Evolutionary conservation across 1,140 invertebrate genomes (phyloP).

Genomic region (Lepeophtheirus salmonis): DNA sequence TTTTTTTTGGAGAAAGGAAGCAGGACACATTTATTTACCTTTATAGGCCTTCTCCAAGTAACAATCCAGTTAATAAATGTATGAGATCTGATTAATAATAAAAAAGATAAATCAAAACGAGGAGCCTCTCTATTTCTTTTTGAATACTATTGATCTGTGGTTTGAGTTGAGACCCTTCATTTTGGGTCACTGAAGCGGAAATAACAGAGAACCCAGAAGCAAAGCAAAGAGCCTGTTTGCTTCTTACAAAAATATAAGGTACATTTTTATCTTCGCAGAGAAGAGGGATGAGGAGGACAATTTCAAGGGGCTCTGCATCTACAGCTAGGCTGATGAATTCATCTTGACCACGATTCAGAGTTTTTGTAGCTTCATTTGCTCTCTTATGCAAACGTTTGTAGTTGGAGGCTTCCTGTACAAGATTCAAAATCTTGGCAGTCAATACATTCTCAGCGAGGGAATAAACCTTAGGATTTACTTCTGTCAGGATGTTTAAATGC

Average conservation of each 20-base stretch:
- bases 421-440: slow-evolving; percentile 78
- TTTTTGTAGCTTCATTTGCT: slow-evolving; percentile 64
- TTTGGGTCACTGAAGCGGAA: slow-evolving; percentile 56
- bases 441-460: slow-evolving; percentile 78
- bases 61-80: too few relatives aligned
- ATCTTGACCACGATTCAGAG: slow-evolving; percentile 60
- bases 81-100: slow-evolving; percentile 9
- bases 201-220: slow-evolving; percentile 90
- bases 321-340: slow-evolving; percentile 97
- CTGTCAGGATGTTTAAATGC: too few relatives aligned
- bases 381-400: slow-evolving; percentile 95
- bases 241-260: slow-evolving; percentile 93
- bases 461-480: slow-evolving; percentile 96
- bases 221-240: slow-evolving; percentile 88
- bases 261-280: slow-evolving; percentile 99
- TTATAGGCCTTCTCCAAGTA: too few relatives aligned
- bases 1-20: too few relatives aligned
- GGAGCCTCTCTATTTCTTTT: slow-evolving; percentile 81
- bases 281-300: slow-evolving; percentile 85
- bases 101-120: slow-evolving; percentile 47
- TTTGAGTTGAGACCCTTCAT: slow-evolving; percentile 92
- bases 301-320: slow-evolving; percentile 91
- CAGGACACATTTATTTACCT: too few relatives aligned
- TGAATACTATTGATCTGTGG: slow-evolving; percentile 79
- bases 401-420: slow-evolving; percentile 87